Percentiles rank a stretch among this genome's conserved stretches.
phyloP scores from a whole-genome alignment of 2,797 vertebrate genomes.

The Notolabrus celidotus region DNA sequence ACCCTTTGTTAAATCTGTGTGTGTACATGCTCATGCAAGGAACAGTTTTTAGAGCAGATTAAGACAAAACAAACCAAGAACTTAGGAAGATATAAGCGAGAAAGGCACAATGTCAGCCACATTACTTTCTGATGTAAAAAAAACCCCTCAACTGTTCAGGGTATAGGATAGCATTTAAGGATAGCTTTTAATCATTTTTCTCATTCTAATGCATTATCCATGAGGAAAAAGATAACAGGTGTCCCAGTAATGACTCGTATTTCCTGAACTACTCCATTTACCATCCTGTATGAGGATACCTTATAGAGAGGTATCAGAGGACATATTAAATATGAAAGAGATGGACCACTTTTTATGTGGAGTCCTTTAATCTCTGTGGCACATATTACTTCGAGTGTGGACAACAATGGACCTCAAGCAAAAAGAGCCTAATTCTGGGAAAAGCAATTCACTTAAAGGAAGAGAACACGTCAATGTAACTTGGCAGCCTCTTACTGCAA shows the following conservation, averaged over 20 bases:
- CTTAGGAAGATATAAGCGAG: too few species aligned
- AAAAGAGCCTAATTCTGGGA: slow-evolving; percentile 15
- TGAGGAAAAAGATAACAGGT: slow-evolving; percentile 4
- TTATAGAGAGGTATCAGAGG: background rate
- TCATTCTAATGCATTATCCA: background rate
- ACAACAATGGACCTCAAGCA: background rate
- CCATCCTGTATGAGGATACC: background rate
- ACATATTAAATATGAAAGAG: slow-evolving; percentile 15
- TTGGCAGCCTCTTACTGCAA: background rate
- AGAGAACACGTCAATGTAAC: background rate
- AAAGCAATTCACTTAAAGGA: slow-evolving; percentile 11
- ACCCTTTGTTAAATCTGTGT: too few species aligned
- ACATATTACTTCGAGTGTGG: slow-evolving; percentile 21
- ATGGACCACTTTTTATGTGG: background rate
- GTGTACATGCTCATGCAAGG: too few species aligned
- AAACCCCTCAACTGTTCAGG: too few species aligned
- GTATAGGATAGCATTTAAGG: background rate
- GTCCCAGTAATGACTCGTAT: background rate
- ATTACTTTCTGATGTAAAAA: background rate
- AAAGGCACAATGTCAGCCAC: too few species aligned
- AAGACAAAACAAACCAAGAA: too few species aligned
- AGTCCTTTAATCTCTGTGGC: slow-evolving; percentile 26
- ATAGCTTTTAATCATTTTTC: background rate
- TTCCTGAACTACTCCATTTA: background rate
- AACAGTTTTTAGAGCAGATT: too few species aligned